Base-by-base conservation (phyloP, 2,888 invertebrate genomes). In the Molanna angustata region DNA sequence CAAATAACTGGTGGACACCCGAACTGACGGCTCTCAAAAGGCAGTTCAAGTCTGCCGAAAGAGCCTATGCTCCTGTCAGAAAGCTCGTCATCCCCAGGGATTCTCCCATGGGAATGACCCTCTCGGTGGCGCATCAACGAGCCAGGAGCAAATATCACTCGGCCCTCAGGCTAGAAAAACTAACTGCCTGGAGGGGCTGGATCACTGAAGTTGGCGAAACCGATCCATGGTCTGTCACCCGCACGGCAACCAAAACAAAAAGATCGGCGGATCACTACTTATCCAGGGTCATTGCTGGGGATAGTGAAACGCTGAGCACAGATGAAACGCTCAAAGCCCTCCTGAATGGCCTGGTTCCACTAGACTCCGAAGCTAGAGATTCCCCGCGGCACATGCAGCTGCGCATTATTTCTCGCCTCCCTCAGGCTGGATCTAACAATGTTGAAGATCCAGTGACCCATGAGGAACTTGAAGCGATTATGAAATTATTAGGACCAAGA, bases 291-390 rank as follows among this genome's bases (percentile, higher is more conserved):
- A 7, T 22, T 27, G 4, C 31, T 27, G 27, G 7, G 4, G 44
- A 18, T 3, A 17, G 44, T 6, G 9, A 2, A 2, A 14, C n/a
- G 16, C 11, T 31, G 3, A 16, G 21, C 13, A n/a, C 14, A 3
- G 4, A 3, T 3, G 13, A 14, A 2, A 46, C 46, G 4, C 13
- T 46, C 13, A 2, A 13, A 7, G 31, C 13, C 11, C 17, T 46
- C 6, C 18, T 46, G 7, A 27, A 46, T n/a, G 31, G 18, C n/a
- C 46, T 46, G 11, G 46, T 46, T 13, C 46, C 46, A 18, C 35
- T 46, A 20, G 46, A 46, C 18, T n/a, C 18, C 4, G 20, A 2
- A n/a, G 32, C n/a, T n/a, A 27, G 18, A n/a, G 35, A 46, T n/a
- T 11, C 33, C 2, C 27, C 22, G 11, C 35, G 33, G 11, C 33